phyloP scores from a whole-genome alignment of 2,888 invertebrate species.

The Nyleta sp. region DNA sequence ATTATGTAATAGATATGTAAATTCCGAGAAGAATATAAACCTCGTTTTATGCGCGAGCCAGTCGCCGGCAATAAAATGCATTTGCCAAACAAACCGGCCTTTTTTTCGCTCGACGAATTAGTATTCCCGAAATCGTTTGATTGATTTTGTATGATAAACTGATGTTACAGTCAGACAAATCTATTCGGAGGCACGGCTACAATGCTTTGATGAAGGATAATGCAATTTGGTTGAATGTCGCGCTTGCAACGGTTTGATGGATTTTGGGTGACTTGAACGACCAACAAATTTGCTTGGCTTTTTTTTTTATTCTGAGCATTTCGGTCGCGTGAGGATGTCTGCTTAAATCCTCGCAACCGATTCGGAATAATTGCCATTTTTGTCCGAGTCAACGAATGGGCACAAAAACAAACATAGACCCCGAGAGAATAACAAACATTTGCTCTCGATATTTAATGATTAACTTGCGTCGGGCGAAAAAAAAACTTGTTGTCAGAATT shows the following conservation, averaged over 20 bases:
- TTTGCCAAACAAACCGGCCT: slow-evolving; percentile 30
- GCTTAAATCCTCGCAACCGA: slow-evolving; percentile 31
- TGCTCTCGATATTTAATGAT: background rate
- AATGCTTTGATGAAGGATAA: slow-evolving; percentile 63
- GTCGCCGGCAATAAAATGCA: slow-evolving; percentile 10
- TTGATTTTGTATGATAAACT: slow-evolving; percentile 62
- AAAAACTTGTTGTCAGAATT: no score
- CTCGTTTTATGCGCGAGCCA: background rate
- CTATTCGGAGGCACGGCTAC: slow-evolving; percentile 50
- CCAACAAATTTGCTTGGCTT: slow-evolving; percentile 48
- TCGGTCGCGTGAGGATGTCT: slow-evolving; percentile 22
- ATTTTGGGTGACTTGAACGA: slow-evolving; percentile 61
- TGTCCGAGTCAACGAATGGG: background rate
- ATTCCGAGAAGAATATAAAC: slow-evolving; percentile 18
- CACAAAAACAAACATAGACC: background rate
- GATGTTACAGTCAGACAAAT: slow-evolving; percentile 55
- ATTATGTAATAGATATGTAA: slow-evolving; percentile 39
- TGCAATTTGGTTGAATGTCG: slow-evolving; percentile 62
- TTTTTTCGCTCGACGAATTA: slow-evolving; percentile 56
- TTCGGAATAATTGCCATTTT: slow-evolving; percentile 28
- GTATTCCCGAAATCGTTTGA: slow-evolving; percentile 58
- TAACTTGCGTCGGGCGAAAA: background rate
- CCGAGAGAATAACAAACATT: background rate
- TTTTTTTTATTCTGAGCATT: slow-evolving; percentile 47
- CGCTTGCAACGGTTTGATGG: slow-evolving; percentile 60